Evolutionary conservation across 1,140 invertebrate species (phyloP), one percentile per base, ranked within the genome.

Genomic region (Bradysia coprophila): DNA sequence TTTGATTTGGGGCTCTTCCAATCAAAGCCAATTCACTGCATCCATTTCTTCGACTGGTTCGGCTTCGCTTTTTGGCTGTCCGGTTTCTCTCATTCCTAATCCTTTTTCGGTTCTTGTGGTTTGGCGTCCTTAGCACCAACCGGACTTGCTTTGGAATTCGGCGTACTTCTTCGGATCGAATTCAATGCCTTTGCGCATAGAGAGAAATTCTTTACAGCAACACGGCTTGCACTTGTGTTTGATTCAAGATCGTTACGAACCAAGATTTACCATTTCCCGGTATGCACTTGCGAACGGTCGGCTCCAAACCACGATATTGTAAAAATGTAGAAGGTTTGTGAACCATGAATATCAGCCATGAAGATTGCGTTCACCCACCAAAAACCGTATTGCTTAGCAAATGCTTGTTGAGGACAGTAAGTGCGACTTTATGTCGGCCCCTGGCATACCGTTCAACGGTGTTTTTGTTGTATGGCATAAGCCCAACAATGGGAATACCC

Each of bases 401-500:
- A 62, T 90, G 76, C 24, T 71, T 69, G 60, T 99, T 88, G 20
- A 99, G 67, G 45, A 77, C 62, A 9, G 64, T 62, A 48, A 98
- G 62, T n/a, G n/a, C n/a, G n/a, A n/a, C n/a, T n/a, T n/a, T n/a
- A 21, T 77, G 73, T 44, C 71, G 70, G 49, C 84, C 77, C 4
- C 94, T 67, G 56, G 97, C 92, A 47, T 78, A 91, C 51, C 73
- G 71, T 43, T 80, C 76, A 8, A 79, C 64, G 44, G 66, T 67
- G 75, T 81, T 72, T 66, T 92, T 89, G 61, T 92, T 86, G 62
- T 76, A 83, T 43, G 81, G 78, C 64, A 91, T 78, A 94, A 83
- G 47, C 93, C 92, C n/a, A 98, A 64, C 52, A 85, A 76, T 9
- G 95, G 94, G 59, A 95, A 97, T 4, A 96, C 82, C 91, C 90